Evolutionary conservation across 1,140 invertebrate genomes (phyloP).

Genomic region (Philotrypesis tridentata): DNA sequence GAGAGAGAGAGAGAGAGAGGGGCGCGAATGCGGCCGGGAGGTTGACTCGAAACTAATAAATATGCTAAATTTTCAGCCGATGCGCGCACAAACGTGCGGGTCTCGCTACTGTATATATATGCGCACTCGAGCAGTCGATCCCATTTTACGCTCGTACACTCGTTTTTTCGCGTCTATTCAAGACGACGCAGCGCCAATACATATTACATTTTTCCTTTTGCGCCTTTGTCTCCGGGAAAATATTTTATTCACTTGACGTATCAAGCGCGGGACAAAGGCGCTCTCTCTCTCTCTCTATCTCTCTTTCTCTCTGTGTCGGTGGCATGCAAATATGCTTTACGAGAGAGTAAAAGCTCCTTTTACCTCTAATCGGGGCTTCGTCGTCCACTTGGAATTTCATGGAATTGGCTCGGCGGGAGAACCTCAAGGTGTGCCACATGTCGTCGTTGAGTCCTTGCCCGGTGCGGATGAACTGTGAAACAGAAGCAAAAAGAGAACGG

Average conservation of each 20-base stretch:
- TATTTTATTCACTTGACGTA: neutral
- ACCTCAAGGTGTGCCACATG: conserved; percentile 93
- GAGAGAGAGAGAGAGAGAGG: too few relatives aligned
- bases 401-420: conserved; percentile 77
- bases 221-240: neutral
- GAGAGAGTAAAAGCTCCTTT: conserved; percentile 61
- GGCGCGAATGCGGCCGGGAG: neutral
- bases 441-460: conserved; percentile 93
- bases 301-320: too few relatives aligned
- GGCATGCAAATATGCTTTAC: neutral
- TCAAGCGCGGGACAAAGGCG: neutral
- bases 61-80: conserved; percentile 38
- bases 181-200: neutral
- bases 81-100: conserved; percentile 19
- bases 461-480: conserved; percentile 87
- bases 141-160: neutral
- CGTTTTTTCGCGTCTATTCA: neutral
- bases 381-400: conserved; percentile 88
- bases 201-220: neutral
- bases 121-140: conserved; percentile 19
- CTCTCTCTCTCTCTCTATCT: neutral
- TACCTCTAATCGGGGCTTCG: conserved; percentile 87
- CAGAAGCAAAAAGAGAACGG: conserved; percentile 65
- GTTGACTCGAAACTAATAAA: conserved; percentile 44
- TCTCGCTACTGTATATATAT: too few relatives aligned